These are phyloP conservation scores for Microctenopoma stevenorrisi DNA, from an alignment of 2,797 vertebrate species.

Conservation along the genomic window DNA sequence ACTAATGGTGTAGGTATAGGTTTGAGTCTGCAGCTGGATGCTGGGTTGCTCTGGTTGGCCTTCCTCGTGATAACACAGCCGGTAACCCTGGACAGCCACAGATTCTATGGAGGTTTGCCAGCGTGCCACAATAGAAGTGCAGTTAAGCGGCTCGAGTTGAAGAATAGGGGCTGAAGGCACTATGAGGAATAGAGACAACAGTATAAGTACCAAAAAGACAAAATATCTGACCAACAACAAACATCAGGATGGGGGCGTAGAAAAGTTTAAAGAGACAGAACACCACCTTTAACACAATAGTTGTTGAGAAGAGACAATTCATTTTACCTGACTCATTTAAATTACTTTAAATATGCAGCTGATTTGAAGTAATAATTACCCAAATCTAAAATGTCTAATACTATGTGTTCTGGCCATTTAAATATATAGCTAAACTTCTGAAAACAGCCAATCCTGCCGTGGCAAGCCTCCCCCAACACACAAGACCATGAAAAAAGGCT, in stretches of 20 bases:
- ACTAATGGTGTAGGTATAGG: slow-evolving; percentile 84
- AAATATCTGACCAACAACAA: slow-evolving; percentile 29
- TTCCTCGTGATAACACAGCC: slow-evolving; percentile 92
- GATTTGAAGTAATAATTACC: not conserved
- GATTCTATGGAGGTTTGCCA: slow-evolving; percentile 88
- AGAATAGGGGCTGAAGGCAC: slow-evolving; percentile 93
- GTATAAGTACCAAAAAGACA: slow-evolving; percentile 20
- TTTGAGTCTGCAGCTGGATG: slow-evolving; percentile 84
- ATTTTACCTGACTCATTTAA: too few relatives aligned
- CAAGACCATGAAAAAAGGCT: slow-evolving; percentile 70
- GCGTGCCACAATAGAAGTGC: slow-evolving; percentile 91
- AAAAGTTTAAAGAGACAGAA: not conserved
- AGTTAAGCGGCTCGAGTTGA: slow-evolving; percentile 93
- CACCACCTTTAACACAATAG: slow-evolving; percentile 6
- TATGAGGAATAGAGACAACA: slow-evolving; percentile 61
- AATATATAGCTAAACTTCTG: slow-evolving; percentile 34
- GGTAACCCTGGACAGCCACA: slow-evolving; percentile 88
- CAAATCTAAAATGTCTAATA: slow-evolving; percentile 3
- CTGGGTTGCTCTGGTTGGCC: slow-evolving; percentile 90
- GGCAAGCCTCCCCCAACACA: slow-evolving; percentile 64
- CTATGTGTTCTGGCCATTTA: slow-evolving; percentile 7
- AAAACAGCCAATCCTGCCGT: slow-evolving; percentile 49
- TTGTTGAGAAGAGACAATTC: not conserved
- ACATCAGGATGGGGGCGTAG: slow-evolving; percentile 20
- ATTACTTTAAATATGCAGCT: slow-evolving; percentile 24